Evolutionary conservation across 92 coral and sea anemone genomes (phyloP).

Genomic region (Epizoanthus illoricatus): DNA sequence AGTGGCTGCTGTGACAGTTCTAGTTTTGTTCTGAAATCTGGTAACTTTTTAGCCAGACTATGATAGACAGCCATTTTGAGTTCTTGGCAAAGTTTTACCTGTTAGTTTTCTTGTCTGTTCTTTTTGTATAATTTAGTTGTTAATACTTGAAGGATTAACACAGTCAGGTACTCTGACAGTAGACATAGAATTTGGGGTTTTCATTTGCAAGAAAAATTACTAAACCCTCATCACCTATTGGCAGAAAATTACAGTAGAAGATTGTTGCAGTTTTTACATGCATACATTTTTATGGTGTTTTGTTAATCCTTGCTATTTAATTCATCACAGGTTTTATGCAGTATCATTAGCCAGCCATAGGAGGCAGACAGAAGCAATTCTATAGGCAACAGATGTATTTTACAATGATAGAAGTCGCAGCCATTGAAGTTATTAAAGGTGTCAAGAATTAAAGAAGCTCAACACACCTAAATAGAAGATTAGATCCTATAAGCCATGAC

Average conservation of each 20-base stretch:
- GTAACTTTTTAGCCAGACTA: constrained; percentile 22
- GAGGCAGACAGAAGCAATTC: constrained; percentile 37
- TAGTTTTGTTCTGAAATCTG: constrained; percentile 15
- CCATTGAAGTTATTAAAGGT: constrained; percentile 27
- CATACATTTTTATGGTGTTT: neutral
- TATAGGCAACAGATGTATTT: constrained; percentile 31
- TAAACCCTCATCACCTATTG: no score
- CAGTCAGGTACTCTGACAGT: no score
- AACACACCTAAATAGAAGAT: constrained; percentile 21
- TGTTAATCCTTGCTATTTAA: constrained; percentile 9
- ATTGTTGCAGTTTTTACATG: neutral
- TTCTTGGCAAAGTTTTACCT: neutral
- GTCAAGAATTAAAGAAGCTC: constrained; percentile 22
- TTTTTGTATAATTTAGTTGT: neutral
- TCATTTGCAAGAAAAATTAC: no score
- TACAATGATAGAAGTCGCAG: constrained; percentile 21
- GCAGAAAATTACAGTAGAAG: no score
- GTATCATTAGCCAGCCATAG: constrained; percentile 30
- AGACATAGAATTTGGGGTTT: no score
- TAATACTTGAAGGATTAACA: no score
- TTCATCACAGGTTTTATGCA: constrained; percentile 32
- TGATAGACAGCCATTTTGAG: neutral
- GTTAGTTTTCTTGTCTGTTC: neutral
- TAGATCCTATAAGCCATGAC: constrained; percentile 22
- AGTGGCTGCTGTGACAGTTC: constrained; percentile 15